A percentile compares a stretch with the other conserved stretches of the same genome.
These are phyloP conservation scores for Arrhopalites spinosus DNA, from an alignment of 2,888 invertebrate genomes.

Conservation along the genomic window DNA sequence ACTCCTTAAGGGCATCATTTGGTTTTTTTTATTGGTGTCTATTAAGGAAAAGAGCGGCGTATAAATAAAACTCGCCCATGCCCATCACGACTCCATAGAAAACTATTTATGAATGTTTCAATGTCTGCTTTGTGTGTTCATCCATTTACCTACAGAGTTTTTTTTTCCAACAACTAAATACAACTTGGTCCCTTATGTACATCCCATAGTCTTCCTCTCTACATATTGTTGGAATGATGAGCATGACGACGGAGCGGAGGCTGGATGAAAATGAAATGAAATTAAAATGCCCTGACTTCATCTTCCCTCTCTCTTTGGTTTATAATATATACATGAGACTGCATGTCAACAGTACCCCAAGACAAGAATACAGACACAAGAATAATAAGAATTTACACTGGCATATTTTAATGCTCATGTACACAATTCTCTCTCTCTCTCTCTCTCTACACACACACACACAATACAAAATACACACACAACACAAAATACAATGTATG, in stretches of 20 bases:
- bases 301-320: too few relatives aligned
- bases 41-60: constrained; percentile 48
- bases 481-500: constrained; percentile 11
- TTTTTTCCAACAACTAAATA: constrained; percentile 34
- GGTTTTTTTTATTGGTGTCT: constrained; percentile 50
- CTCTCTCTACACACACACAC: constrained; percentile 14
- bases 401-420: constrained; percentile 23
- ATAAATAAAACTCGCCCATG: constrained; percentile 50
- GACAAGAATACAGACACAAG: constrained; percentile 5
- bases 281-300: not conserved
- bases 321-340: too few relatives aligned
- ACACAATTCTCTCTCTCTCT: not conserved
- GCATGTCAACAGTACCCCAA: not conserved
- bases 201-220: not conserved
- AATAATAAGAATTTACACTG: constrained; percentile 29
- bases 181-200: constrained; percentile 4
- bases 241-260: constrained; percentile 1
- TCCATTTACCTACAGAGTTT: constrained; percentile 29
- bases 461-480: too few relatives aligned
- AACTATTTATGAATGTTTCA: constrained; percentile 40
- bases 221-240: too few relatives aligned
- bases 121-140: constrained; percentile 34
- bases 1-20: constrained; percentile 46
- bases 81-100: constrained; percentile 46
- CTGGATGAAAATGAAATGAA: not conserved